Evolutionary conservation across 37 sponge, comb jelly and placozoan genomes (phyloP).

Genomic region (Halisarca cf. caerulea): DNA sequence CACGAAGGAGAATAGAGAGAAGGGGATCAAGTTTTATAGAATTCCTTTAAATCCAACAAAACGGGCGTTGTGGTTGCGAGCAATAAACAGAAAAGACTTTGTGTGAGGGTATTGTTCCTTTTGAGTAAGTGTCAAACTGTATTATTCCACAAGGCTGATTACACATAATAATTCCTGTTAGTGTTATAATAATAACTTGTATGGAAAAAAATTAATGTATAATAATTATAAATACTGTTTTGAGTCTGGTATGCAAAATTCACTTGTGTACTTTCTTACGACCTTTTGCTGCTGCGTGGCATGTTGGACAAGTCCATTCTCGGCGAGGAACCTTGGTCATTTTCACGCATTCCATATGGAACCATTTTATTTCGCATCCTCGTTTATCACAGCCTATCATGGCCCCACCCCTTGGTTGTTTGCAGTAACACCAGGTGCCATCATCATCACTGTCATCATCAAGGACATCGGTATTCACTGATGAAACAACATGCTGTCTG

Average conservation of each 20-base stretch:
- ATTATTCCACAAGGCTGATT: neutral
- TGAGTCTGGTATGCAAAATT: no score
- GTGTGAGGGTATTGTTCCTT: slow-evolving; percentile 13
- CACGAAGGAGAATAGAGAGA: neutral
- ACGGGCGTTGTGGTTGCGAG: slow-evolving; percentile 5
- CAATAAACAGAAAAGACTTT: slow-evolving; percentile 13
- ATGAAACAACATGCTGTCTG: neutral
- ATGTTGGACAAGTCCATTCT: slow-evolving; percentile 22
- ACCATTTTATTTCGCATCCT: slow-evolving; percentile 8
- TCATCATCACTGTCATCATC: slow-evolving; percentile 21
- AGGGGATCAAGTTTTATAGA: slow-evolving; percentile 11
- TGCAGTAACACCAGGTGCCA: slow-evolving; percentile 25
- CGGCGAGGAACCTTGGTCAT: neutral
- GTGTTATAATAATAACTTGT: neutral
- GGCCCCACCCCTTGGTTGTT: neutral
- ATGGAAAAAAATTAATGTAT: neutral
- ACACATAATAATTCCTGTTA: neutral
- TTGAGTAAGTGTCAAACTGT: neutral
- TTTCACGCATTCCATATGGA: neutral
- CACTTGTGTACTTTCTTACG: no score
- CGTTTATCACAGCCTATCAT: neutral
- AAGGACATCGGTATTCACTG: neutral
- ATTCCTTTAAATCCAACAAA: neutral
- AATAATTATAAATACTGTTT: neutral
- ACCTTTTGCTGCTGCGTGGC: no score